These are phyloP conservation scores for Poeciliopsis retropinna DNA, from an alignment of 2,113 vertebrate species.

Conservation along the genomic window DNA sequence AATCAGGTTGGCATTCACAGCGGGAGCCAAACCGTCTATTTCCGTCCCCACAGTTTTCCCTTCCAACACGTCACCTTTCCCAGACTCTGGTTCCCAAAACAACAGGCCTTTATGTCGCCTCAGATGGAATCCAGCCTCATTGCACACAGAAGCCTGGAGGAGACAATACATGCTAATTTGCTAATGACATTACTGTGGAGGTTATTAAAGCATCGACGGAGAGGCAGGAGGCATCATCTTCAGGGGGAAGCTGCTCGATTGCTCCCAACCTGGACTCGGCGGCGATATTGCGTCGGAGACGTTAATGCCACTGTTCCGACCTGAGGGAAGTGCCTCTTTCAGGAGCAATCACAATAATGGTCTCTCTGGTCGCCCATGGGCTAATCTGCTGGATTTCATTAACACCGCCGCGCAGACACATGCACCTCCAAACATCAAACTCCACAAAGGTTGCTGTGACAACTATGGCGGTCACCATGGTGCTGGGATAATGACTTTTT, in stretches of 20 bases:
- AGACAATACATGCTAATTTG: constrained; percentile 70
- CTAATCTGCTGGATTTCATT: constrained; percentile 59
- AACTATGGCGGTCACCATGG: constrained; percentile 57
- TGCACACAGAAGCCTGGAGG: constrained; percentile 49
- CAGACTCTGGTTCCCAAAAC: constrained; percentile 48
- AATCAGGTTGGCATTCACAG: constrained; percentile 65
- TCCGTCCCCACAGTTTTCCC: constrained; percentile 45
- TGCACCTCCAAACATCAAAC: constrained; percentile 13
- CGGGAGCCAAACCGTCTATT: constrained; percentile 39
- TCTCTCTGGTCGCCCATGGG: constrained; percentile 49
- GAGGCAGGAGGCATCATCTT: constrained; percentile 49
- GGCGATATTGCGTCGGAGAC: constrained; percentile 32
- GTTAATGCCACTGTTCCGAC: constrained; percentile 38
- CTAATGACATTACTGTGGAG: constrained; percentile 70
- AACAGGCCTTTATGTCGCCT: constrained; percentile 21
- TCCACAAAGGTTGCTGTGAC: constrained; percentile 62
- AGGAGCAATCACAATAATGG: constrained; percentile 68
- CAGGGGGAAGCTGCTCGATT: constrained; percentile 47
- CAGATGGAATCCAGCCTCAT: constrained; percentile 54
- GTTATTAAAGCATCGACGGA: constrained; percentile 65
- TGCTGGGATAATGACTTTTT: constrained; percentile 11
- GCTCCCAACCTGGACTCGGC: constrained; percentile 63
- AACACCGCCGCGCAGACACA: constrained; percentile 23
- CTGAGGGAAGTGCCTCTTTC: constrained; percentile 48
- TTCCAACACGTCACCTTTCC: constrained; percentile 50